phyloP scores from a whole-genome alignment of 1,140 invertebrate genomes.

The Acyrthosiphon pisum region DNA sequence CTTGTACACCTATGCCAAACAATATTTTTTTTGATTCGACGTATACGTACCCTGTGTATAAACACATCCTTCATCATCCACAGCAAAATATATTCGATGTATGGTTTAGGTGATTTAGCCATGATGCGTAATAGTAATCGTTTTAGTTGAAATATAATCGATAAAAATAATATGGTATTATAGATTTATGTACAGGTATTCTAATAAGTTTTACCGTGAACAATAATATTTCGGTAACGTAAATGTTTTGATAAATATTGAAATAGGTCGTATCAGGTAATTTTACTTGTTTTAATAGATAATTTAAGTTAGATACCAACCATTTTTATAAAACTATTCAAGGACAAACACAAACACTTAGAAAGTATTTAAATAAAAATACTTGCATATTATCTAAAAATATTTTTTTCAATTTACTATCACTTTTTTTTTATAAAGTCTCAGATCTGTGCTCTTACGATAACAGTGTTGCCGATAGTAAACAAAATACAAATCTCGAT shows the following conservation, averaged over 20 bases:
- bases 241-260: background rate
- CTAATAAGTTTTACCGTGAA: background rate
- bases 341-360: too few species aligned
- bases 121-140: background rate
- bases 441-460: too few species aligned
- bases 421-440: too few species aligned
- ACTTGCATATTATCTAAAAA: too few species aligned
- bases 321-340: background rate
- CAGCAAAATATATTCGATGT: background rate
- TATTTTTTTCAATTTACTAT: too few species aligned
- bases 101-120: background rate
- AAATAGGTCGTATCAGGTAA: too few species aligned
- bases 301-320: background rate
- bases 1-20: background rate
- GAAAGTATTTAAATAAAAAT: too few species aligned
- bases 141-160: background rate
- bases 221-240: background rate
- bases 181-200: background rate
- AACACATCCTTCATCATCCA: background rate
- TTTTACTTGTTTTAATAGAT: background rate
- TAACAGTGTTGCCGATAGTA: too few species aligned
- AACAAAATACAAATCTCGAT: too few species aligned
- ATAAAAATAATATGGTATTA: background rate
- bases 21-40: background rate
- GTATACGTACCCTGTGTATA: background rate